Evolutionary conservation across 2,113 vertebrate species (phyloP), one percentile per base, ranked within the genome.

Genomic region (Neotoma lepida): DNA sequence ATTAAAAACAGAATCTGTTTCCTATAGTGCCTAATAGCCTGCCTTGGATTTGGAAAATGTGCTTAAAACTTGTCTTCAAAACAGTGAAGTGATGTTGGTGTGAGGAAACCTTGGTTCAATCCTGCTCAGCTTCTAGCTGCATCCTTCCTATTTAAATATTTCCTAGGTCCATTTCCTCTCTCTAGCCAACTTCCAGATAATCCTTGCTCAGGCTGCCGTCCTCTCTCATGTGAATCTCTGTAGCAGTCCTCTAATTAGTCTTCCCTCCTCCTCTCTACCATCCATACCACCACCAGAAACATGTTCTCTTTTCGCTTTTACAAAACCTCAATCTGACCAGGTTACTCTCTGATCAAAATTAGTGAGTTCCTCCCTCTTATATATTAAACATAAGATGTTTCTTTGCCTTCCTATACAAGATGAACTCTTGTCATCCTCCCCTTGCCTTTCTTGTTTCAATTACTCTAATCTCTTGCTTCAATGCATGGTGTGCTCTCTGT

Each of bases 261-360:
- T 86, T 44, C 6, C 44, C 54, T 81, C 30, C 56, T 90, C 28
- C 17, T 44, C 78, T 10, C 26, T 77, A 54, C 74, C 64, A 87
- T 30, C 26, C 17, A 77, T 61, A 89, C 44, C 86, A 46, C 28
- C 33, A 15, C 70, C 61, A 78, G 39, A 90, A 92, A 5, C 18
- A 44, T 13, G 49, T 94, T 86, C 7, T 35, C 22, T 81, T 54
- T 56, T n/a, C 12, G 5, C 20, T 41, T 84, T 44, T 64, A 44
- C 39, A 66, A 86, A 92, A 81, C 49, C 14, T 80, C 44, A 68
- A 54, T 80, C 41, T 96, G 10, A 74, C 46, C 74, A 76, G 44
- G 44, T 90, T 77, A 90, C n/a, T 77, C 44, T 70, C 39, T 89
- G 51, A 28, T 95, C 66, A 88, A 96, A 95, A 92, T 89, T 76